These are phyloP conservation scores for Bombus soroeensis DNA, from an alignment of 1,140 invertebrate genomes.

Conservation along the genomic window DNA sequence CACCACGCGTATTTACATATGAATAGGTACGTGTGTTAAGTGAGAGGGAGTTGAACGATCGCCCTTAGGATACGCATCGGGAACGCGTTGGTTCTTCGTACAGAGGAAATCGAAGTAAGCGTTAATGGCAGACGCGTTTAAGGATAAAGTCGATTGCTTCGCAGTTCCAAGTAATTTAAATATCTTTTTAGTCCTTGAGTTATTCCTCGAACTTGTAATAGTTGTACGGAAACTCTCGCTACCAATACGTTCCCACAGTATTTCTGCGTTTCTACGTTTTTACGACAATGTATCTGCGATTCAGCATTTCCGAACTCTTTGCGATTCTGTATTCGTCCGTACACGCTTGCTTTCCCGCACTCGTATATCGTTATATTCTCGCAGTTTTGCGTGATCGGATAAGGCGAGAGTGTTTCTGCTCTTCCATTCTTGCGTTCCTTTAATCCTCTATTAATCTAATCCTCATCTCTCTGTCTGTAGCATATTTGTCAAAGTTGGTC, in stretches of 20 bases:
- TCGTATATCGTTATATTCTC: no score
- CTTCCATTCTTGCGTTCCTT: no score
- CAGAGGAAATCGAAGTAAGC: background rate
- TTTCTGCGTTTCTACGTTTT: background rate
- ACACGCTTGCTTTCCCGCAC: no score
- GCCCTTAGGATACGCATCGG: background rate
- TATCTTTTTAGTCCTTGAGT: background rate
- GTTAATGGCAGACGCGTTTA: background rate
- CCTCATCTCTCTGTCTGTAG: no score
- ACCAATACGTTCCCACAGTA: background rate
- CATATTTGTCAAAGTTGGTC: no score
- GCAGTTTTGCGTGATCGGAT: no score
- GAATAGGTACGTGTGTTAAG: conserved; percentile 28
- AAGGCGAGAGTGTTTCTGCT: no score
- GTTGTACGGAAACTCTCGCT: background rate
- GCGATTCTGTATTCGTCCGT: no score
- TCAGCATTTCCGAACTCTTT: no score
- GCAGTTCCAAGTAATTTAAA: background rate
- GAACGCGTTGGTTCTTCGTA: background rate
- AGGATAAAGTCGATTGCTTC: background rate
- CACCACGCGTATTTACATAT: conserved; percentile 39
- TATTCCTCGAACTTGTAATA: background rate
- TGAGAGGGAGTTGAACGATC: background rate
- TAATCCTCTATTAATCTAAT: no score
- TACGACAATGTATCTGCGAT: no score